Evolutionary conservation across 2,888 invertebrate species (phyloP), one percentile per base, ranked within the genome.

Genomic region (Drosophila prolongata): DNA sequence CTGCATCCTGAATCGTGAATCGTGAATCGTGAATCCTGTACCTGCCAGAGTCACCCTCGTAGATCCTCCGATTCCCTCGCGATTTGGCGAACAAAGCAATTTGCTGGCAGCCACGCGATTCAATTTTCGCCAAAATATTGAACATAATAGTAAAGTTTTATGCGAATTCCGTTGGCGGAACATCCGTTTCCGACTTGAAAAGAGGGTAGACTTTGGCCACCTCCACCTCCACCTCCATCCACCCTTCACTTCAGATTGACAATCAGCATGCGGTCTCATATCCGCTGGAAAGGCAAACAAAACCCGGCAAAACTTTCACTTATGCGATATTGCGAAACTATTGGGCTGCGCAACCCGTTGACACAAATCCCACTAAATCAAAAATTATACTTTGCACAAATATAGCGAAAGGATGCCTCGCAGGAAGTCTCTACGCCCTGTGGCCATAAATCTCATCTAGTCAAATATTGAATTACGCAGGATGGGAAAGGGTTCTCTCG

Each of bases 391-490:
- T 82, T 90, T 86, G 66, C 80, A 76, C 80, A 89, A 85, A 85
- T 86, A 85, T 73, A 88, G 75, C 60, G 75, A 75, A 14, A 34
- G 57, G 60, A 13, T 59, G 64, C 16, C 50, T 53, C 54, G 54
- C 87, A 65, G 85, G 89, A 89, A 76, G 60, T 71, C 64, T 73
- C 88, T 75, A 55, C 47, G 72, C 75, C 82, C 89, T 80, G 78
- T 79, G 79, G 87, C 88, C 79, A 88, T 88, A 90, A 88, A 88
- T 88, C 87, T 90, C 83, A 78, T 76, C 83, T 90, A 90, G 87
- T 90, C 83, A 80, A 83, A 90, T 90, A 89, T 90, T 90, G 89
- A 89, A 89, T 90, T 90, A 90, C 84, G 80, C 83, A 79, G 89
- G 84, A 82, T 78, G 56, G 60, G 44, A 76, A 80, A 80, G 76